phyloP scores from a whole-genome alignment of 1,140 invertebrate species.

The Rhopalosiphum maidis region DNA sequence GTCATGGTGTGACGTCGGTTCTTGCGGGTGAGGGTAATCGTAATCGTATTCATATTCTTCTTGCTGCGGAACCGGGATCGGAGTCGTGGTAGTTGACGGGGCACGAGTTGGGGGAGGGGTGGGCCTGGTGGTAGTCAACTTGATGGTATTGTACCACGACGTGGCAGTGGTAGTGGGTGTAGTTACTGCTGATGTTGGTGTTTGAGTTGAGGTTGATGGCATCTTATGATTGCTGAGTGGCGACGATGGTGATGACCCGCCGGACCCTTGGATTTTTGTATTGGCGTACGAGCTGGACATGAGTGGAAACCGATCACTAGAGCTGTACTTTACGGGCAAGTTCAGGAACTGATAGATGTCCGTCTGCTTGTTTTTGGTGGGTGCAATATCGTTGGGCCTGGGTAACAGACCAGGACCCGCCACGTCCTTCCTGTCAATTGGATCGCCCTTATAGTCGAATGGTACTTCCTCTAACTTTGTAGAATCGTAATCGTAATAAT shows the following conservation, averaged over 20 bases:
- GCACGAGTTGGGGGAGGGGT: neutral
- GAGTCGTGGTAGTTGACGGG: neutral
- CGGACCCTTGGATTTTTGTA: constrained; percentile 72
- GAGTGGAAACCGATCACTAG: constrained; percentile 69
- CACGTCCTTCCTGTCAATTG: constrained; percentile 60
- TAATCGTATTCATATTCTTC: constrained; percentile 59
- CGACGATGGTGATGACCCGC: constrained; percentile 64
- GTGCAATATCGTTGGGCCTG: constrained; percentile 65
- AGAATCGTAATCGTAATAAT: constrained; percentile 61
- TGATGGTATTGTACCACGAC: constrained; percentile 58
- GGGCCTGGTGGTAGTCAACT: constrained; percentile 60
- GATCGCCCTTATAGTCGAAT: constrained; percentile 60
- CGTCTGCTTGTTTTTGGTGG: constrained; percentile 63
- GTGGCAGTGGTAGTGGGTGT: constrained; percentile 57
- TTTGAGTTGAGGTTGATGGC: neutral
- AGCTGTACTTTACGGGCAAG: constrained; percentile 73
- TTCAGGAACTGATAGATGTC: constrained; percentile 75
- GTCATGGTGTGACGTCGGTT: neutral
- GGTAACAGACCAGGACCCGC: constrained; percentile 64
- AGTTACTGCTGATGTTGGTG: constrained; percentile 26
- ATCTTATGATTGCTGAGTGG: constrained; percentile 61
- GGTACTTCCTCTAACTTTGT: constrained; percentile 59
- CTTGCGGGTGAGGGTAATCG: constrained; percentile 56
- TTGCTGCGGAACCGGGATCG: neutral
- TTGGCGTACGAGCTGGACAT: constrained; percentile 77